Evolutionary conservation across 2,113 vertebrate genomes (phyloP), one percentile per base, ranked within the genome.

Genomic region (Takifugu bimaculatus): DNA sequence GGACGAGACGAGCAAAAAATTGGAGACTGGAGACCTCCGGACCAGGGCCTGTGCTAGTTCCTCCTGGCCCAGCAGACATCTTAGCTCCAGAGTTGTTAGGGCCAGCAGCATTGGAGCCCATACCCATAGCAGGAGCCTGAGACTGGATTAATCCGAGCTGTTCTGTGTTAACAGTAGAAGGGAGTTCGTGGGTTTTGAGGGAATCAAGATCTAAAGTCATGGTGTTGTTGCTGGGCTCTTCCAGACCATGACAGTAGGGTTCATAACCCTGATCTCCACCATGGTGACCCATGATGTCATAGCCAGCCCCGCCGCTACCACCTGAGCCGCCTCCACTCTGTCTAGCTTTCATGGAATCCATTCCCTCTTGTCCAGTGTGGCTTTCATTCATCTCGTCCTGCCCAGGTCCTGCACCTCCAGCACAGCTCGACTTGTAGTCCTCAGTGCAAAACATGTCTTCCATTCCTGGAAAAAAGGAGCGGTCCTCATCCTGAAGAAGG

Each of bases 361-460:
- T 83, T 45, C 85, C 86, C 49, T 85, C 91, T 62, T 52, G 91
- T 39, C 69, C 90, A 13, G 26, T 48, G 72, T 47, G 88, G 50
- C 81, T 77, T 2, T 91, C 84, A 0, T 89, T 80, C 80, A 91
- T 81, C 79, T 86, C 92, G 1, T 90, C 83, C 14, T 90, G 91
- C 0, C 87, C 80, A 27, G 92, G 92, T 27, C 90, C 65, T 0
- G 80, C 83, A 13, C 93, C 94, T 20, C 92, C 94, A 0, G 82
- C 64, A 1, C 89, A 93, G 55, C 92, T 93, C 0, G 93, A 76
- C 74, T 97, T 97, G 45, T 93, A 97, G 25, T 97, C 94, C 0
- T 96, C 95, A 0, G 90, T 82, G 0, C 95, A 95, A 15, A 98
- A 98, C 95, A 98, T 98, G 87, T 98, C 95, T 62, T 97, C 95